A percentile compares a stretch with the other conserved stretches of the same genome.
These are phyloP conservation scores for Apamea epomidion DNA, from an alignment of 2,888 invertebrate genomes.

Conservation along the genomic window DNA sequence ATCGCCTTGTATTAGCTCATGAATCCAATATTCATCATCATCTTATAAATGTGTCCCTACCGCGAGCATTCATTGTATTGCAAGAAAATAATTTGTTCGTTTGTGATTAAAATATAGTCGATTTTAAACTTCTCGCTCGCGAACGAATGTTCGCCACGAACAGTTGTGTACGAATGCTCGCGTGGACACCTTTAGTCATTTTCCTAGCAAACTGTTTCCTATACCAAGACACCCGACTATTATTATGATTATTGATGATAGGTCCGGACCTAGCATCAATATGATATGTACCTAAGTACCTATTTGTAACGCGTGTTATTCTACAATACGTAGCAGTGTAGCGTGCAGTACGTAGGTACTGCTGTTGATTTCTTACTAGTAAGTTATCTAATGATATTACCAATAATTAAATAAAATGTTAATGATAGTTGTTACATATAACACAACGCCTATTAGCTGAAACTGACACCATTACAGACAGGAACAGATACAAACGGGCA, in stretches of 20 bases:
- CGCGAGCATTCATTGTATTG: slow-evolving; percentile 7
- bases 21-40: not conserved
- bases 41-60: not conserved
- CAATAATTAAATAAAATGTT: slow-evolving; percentile 15
- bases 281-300: not conserved
- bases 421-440: slow-evolving; percentile 5
- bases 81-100: not conserved
- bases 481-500: slow-evolving; percentile 13
- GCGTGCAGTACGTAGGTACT: too few relatives aligned
- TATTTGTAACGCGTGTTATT: slow-evolving; percentile 9
- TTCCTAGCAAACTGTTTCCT: slow-evolving; percentile 2
- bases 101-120: not conserved
- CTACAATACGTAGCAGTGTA: too few relatives aligned
- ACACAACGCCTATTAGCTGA: slow-evolving; percentile 8
- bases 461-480: slow-evolving; percentile 28
- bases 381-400: slow-evolving; percentile 3
- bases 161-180: not conserved
- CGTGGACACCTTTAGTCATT: not conserved
- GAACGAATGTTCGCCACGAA: not conserved
- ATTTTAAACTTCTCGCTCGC: not conserved
- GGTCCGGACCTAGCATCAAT: not conserved
- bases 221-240: slow-evolving; percentile 10
- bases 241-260: too few relatives aligned
- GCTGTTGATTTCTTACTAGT: slow-evolving; percentile 17
- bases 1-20: slow-evolving; percentile 3